A percentile compares a stretch with the other conserved stretches of the same genome.
phyloP scores from a whole-genome alignment of 2,113 vertebrate genomes.

The Excalfactoria chinensis region DNA sequence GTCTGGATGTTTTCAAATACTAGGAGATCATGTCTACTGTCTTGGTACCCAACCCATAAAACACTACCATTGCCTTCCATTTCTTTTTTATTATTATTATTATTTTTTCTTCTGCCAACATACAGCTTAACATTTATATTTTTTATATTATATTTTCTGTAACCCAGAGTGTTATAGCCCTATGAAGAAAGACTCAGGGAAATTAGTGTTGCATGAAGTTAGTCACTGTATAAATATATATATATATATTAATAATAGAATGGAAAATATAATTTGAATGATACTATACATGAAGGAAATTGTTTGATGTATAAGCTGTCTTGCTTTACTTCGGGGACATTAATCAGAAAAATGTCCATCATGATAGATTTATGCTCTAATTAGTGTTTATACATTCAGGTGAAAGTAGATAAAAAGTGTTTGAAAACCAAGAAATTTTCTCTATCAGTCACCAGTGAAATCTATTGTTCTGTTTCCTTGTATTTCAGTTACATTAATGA shows the following conservation, averaged over 20 bases:
- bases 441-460: not conserved
- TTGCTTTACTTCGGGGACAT: not conserved
- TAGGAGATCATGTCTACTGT: no score
- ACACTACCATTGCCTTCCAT: not conserved
- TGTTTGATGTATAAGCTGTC: not conserved
- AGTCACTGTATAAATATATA: not conserved
- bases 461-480: constrained; percentile 42
- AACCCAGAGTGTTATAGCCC: not conserved
- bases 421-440: constrained; percentile 19
- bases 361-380: not conserved
- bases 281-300: not conserved
- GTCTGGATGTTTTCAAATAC: no score
- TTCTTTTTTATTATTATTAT: no score
- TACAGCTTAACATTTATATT: not conserved
- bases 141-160: not conserved
- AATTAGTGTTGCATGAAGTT: not conserved
- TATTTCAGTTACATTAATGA: constrained; percentile 62
- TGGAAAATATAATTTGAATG: not conserved
- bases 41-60: not conserved
- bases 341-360: not conserved
- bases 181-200: not conserved
- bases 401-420: not conserved
- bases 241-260: not conserved
- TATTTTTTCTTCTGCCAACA: not conserved
- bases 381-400: constrained; percentile 40